Conservation (phyloP, 2,113 vertebrate genomes). For the Dipodomys merriami region DNA sequence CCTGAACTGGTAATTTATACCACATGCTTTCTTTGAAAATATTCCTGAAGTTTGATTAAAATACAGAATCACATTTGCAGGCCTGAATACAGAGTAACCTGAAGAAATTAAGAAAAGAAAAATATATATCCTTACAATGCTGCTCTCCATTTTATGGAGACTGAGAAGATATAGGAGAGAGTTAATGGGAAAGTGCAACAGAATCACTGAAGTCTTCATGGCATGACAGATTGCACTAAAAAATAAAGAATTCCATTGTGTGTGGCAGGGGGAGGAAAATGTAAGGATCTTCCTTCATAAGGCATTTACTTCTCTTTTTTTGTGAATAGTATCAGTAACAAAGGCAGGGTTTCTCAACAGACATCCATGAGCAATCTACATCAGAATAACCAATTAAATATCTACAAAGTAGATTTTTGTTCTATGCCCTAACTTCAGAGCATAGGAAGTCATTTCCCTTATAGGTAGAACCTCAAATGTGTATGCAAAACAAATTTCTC, state of each 20-base stretch:
- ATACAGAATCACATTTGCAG: not conserved
- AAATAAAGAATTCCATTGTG: not conserved
- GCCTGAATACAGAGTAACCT: not conserved
- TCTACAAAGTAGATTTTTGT: not conserved
- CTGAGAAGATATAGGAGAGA: not conserved
- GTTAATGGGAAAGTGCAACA: no score
- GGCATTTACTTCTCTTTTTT: not conserved
- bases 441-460: not conserved
- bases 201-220: no score
- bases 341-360: not conserved
- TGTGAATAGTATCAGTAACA: conserved; percentile 8
- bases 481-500: not conserved
- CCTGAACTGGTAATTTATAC: not conserved
- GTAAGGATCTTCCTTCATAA: not conserved
- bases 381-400: not conserved
- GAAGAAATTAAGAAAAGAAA: not conserved
- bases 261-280: fast-evolving
- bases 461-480: not conserved
- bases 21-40: conserved; percentile 42
- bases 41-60: conserved; percentile 29
- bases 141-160: not conserved
- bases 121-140: not conserved
- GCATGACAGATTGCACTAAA: not conserved
- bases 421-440: not conserved
- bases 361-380: fast-evolving